Conservation (phyloP, 2,888 invertebrate genomes). For the Pyrrhosoma nymphula region DNA sequence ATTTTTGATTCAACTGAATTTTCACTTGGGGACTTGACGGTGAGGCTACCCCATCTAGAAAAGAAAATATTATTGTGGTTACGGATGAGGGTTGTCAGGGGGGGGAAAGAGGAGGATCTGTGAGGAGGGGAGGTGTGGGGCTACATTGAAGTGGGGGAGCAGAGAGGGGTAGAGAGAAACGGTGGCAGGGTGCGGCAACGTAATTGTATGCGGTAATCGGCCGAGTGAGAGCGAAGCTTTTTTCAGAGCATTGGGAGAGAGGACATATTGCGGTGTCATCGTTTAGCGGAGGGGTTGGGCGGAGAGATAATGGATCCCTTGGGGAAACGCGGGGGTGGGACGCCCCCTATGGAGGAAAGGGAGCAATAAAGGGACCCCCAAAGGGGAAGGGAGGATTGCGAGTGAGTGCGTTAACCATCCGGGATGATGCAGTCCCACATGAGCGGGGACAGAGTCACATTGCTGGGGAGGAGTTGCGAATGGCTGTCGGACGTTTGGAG, state of each 20-base stretch:
- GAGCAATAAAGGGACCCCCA: not conserved
- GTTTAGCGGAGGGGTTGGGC: not conserved
- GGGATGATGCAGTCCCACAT: not conserved
- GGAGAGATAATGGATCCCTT: not conserved
- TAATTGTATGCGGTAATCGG: slow-evolving; percentile 46
- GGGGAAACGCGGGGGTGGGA: not conserved
- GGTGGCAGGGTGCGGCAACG: not conserved
- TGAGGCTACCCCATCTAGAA: too few relatives aligned
- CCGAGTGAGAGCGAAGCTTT: not conserved
- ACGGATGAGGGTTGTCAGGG: not conserved
- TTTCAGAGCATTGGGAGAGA: not conserved
- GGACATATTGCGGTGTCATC: slow-evolving; percentile 44
- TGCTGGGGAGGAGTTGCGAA: too few relatives aligned
- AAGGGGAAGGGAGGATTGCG: too few relatives aligned
- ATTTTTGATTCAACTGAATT: too few relatives aligned
- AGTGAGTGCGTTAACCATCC: not conserved
- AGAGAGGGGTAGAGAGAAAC: not conserved
- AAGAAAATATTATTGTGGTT: not conserved
- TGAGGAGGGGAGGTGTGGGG: too few relatives aligned
- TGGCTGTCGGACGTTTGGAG: not conserved
- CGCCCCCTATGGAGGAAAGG: not conserved
- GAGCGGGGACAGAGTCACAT: not conserved
- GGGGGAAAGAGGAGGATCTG: too few relatives aligned
- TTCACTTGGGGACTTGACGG: not conserved
- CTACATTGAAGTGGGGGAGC: too few relatives aligned